These are phyloP conservation scores for Papilio aristodemus DNA, from an alignment of 1,140 invertebrate species.

Conservation along the genomic window DNA sequence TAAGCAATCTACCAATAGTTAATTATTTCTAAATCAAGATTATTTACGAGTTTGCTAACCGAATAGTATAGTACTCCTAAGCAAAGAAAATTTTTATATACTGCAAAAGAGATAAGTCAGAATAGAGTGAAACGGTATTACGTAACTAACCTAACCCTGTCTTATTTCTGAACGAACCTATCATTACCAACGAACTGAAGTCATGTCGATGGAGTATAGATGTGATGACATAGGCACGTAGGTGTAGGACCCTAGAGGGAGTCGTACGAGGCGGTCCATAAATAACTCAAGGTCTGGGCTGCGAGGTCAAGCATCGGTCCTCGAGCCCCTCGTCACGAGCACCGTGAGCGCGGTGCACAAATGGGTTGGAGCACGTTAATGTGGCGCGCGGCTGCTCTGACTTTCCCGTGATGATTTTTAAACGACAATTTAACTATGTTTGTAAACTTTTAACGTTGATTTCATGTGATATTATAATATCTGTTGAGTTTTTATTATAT, in stretches of 20 bases:
- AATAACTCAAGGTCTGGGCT: constrained; percentile 6
- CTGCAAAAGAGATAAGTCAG: too few relatives aligned
- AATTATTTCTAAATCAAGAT: too few relatives aligned
- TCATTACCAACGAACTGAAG: neutral
- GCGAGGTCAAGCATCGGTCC: constrained; percentile 3
- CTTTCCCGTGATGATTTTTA: neutral
- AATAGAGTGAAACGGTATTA: too few relatives aligned
- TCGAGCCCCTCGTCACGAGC: neutral
- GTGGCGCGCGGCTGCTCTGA: neutral
- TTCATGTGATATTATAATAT: too few relatives aligned
- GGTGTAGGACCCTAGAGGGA: neutral
- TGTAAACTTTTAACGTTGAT: too few relatives aligned
- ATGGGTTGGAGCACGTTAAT: neutral
- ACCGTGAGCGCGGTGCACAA: neutral
- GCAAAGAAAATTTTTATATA: too few relatives aligned
- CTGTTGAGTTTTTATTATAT: too few relatives aligned
- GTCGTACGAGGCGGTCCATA: neutral
- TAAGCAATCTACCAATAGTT: too few relatives aligned
- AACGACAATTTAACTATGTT: neutral
- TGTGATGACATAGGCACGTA: neutral
- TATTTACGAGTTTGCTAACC: too few relatives aligned
- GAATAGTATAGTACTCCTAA: too few relatives aligned
- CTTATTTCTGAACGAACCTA: neutral
- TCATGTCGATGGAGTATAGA: neutral
- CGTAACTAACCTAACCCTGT: too few relatives aligned